Percentiles rank a stretch among this genome's conserved stretches.
Conservation (phyloP, 92 coral and sea anemone genomes). For the Paramuricea clavata region DNA sequence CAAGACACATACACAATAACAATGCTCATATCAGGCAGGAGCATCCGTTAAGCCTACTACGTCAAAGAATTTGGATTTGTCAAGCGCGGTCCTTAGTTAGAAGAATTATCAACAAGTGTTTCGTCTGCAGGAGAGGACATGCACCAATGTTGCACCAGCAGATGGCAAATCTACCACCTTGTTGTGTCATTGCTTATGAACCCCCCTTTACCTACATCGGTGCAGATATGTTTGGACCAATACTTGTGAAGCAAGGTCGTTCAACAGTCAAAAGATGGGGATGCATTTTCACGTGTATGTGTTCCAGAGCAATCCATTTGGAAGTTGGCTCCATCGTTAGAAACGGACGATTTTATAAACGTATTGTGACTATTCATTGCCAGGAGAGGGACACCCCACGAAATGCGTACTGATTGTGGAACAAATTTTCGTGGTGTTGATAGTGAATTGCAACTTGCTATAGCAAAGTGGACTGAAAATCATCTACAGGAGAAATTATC, state of each 20-base stretch:
- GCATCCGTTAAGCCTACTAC: slow-evolving; percentile 34
- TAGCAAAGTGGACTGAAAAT: background rate
- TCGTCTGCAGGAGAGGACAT: slow-evolving; percentile 61
- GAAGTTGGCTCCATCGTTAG: slow-evolving; percentile 23
- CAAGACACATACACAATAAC: background rate
- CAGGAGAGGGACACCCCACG: background rate
- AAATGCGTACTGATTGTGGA: slow-evolving; percentile 19
- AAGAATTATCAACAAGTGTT: slow-evolving; percentile 49
- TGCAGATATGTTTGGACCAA: slow-evolving; percentile 46
- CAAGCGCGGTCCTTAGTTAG: slow-evolving; percentile 54
- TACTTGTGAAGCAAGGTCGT: slow-evolving; percentile 58
- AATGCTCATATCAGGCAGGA: slow-evolving; percentile 45
- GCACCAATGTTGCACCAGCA: slow-evolving; percentile 54
- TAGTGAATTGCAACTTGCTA: background rate
- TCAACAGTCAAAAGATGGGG: background rate
- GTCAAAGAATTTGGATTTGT: slow-evolving; percentile 54
- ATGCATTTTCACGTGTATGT: slow-evolving; percentile 25
- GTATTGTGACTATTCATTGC: background rate
- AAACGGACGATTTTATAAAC: slow-evolving; percentile 9
- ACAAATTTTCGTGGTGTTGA: slow-evolving; percentile 26
- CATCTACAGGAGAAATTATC: slow-evolving; percentile 36
- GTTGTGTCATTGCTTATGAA: slow-evolving; percentile 44
- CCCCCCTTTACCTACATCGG: slow-evolving; percentile 71
- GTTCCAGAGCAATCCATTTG: slow-evolving; percentile 29
- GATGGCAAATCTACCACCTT: slow-evolving; percentile 68